A percentile compares a stretch with the other conserved stretches of the same genome.
Evolutionary conservation across 1,140 invertebrate species (phyloP).

Genomic region (Plectrocnemia conspersa): DNA sequence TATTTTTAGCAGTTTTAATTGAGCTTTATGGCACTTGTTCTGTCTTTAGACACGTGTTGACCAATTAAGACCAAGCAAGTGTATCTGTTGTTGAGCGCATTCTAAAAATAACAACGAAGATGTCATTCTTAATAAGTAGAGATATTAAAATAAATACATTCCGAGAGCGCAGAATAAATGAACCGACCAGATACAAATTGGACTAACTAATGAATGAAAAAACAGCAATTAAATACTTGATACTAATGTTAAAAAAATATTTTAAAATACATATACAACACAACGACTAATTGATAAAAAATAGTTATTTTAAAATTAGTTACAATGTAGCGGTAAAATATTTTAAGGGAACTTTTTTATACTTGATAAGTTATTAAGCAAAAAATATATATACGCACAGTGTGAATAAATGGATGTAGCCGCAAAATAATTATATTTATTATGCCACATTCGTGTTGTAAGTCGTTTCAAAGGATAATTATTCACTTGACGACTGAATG

Average conservation of each 20-base stretch:
- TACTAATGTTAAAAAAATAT: no score
- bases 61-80: slow-evolving; percentile 15
- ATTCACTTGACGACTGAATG: slow-evolving; percentile 15
- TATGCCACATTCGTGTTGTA: background rate
- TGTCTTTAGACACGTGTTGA: slow-evolving; percentile 1
- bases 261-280: no score
- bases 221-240: no score
- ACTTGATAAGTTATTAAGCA: no score
- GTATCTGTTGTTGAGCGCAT: slow-evolving; percentile 7
- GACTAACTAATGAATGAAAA: no score
- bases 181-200: background rate
- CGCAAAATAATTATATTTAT: background rate
- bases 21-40: slow-evolving; percentile 1
- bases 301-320: no score
- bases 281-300: no score
- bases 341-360: no score
- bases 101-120: slow-evolving; percentile 18
- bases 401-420: background rate
- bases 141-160: background rate
- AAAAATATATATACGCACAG: background rate
- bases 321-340: no score
- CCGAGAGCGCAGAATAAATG: background rate
- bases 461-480: slow-evolving; percentile 10
- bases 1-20: background rate
- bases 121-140: slow-evolving; percentile 22